Base-by-base conservation (phyloP, 2,888 invertebrate species). In the Ichneumoninae sp. region DNA sequence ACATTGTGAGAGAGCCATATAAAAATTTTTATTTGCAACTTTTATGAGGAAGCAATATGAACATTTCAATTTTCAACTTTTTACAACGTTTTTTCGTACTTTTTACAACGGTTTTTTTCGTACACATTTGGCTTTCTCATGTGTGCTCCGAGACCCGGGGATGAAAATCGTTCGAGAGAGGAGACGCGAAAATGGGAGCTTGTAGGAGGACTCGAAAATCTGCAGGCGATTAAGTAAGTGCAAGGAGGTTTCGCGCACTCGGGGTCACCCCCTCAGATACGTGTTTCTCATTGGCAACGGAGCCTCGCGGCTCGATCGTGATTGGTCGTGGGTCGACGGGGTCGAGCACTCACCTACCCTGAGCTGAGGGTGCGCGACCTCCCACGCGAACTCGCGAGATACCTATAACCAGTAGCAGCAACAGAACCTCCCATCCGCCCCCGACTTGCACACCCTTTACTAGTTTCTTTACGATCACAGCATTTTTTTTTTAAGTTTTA, bases 311-410 rank as follows among this genome's bases (percentile, higher is more conserved):
- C 85, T 88, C 89, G 84, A 89, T 90, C 89, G 90, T 86, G 91
- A 93, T 93, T 93, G 91, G 92, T 91, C 88, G 90, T 88, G 90
- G 92, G 92, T 92, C 91, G 92, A 89, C 52, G 90, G 87, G 92
- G 91, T 92, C 91, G 91, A 86, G 89, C 70, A 78, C 80, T 92
- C 91, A 92, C 91, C 92, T 91, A 91, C 90, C 91, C 89, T 89
- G 87, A 90, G 89, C 88, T 88, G 66, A 70, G 79, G 75, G 71
- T 82, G 87, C 89, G 88, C 89, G 91, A 92, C 92, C 92, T 92
- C 91, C 91, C 91, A 92, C 91, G 92, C 90, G 86, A 92, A 90
- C 90, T 89, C 91, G 90, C 90, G 90, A 91, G 89, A 88, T 89
- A 85, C 89, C 82, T 82, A 86, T 85, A 86, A 69, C 70, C 65